Evolutionary conservation across 2,113 vertebrate species (phyloP), one percentile per base, ranked within the genome.

Genomic region (Galemys pyrenaicus): DNA sequence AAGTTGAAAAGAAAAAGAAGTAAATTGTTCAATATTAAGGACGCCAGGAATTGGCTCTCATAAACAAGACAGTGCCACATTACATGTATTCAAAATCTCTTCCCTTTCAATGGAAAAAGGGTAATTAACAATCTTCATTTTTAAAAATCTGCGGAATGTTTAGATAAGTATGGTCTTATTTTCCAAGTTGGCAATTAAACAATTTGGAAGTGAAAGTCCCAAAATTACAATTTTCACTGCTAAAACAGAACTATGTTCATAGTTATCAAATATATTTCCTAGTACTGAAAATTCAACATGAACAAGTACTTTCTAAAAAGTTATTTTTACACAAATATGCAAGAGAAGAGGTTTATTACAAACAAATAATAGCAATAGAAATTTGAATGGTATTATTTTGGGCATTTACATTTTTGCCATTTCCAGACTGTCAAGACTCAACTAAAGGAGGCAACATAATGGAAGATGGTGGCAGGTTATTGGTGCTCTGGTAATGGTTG

Each of bases 31-130:
- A 51, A 51, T 51, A 51, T 85, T 96, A 82, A 89, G 91, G 56
- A 15, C 83, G 46, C 58, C 68, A 67, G 90, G 73, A 95, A 94
- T 75, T 67, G 90, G 83, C 65, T 49, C 96, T 68, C 58, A 78
- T 44, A 92, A 92, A 71, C 87, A 44, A 67, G 35, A 97, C 56
- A 97, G 90, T 44, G 95, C 77, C 82, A 84, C 64, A 94, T 93
- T 97, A 81, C 95, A 94, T 83, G 46, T 82, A 92, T 92, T 96
- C 93, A 97, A 83, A 94, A 92, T 88, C 71, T 83, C 91, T 96
- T 97, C 85, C 54, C 67, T 89, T n/a, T 80, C 44, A 95, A 35
- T 89, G 92, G 81, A 94, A 81, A 37, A 91, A 88, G 70, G 54
- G 26, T 65, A 90, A 93, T 80, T 87, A 88, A 46, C 62, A 89